Evolutionary conservation across 2,888 invertebrate species (phyloP).

Genomic region (Syrista parreyssii): DNA sequence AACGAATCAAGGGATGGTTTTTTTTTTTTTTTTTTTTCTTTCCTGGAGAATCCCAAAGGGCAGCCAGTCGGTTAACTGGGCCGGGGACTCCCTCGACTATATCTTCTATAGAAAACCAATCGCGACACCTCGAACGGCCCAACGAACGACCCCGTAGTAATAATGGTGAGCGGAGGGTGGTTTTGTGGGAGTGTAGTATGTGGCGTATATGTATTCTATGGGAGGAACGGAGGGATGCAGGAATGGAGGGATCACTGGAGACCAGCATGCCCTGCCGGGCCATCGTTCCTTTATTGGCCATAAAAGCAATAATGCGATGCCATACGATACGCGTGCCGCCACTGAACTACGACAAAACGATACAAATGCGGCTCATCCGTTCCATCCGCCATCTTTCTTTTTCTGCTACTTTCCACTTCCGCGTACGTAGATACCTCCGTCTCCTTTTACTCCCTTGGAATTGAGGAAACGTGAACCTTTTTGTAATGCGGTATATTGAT

Average conservation of each 20-base stretch:
- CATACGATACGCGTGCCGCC: slow-evolving; percentile 55
- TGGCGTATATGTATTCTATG: not conserved
- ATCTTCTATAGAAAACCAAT: slow-evolving; percentile 61
- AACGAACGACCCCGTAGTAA: slow-evolving; percentile 51
- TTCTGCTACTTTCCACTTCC: slow-evolving; percentile 25
- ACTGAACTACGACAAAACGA: slow-evolving; percentile 58
- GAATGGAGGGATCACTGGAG: slow-evolving; percentile 31
- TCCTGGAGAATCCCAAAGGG: slow-evolving; percentile 43
- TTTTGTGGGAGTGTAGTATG: not conserved
- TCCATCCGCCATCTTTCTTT: not conserved
- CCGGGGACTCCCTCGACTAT: slow-evolving; percentile 64
- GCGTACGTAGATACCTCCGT: not conserved
- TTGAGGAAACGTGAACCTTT: not conserved
- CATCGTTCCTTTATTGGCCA: slow-evolving; percentile 62
- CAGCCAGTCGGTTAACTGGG: slow-evolving; percentile 56
- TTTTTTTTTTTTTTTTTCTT: not conserved
- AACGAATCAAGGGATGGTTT: no score
- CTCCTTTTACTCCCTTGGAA: not conserved
- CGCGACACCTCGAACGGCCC: slow-evolving; percentile 59
- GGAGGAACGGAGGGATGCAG: not conserved
- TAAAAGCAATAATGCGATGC: slow-evolving; percentile 65
- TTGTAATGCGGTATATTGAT: not conserved
- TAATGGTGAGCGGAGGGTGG: slow-evolving; percentile 38
- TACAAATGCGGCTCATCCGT: slow-evolving; percentile 44
- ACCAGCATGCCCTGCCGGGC: slow-evolving; percentile 39